phyloP scores from a whole-genome alignment of 2,888 invertebrate species.

The Caenorhabditis sp. region DNA sequence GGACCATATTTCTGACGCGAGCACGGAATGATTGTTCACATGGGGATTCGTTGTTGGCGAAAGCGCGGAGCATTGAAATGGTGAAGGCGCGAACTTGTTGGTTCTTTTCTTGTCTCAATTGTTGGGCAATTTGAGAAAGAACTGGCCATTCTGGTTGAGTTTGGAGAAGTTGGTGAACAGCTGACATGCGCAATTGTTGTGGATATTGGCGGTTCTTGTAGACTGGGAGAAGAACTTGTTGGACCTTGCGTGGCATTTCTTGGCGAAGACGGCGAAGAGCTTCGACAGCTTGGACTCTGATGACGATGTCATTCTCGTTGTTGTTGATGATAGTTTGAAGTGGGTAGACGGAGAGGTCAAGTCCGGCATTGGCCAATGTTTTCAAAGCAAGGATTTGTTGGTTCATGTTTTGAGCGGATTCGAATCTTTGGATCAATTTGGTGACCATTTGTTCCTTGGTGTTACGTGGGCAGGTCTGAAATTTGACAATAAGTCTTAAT shows the following conservation, averaged over 20 bases:
- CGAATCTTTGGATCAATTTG: constrained; percentile 43
- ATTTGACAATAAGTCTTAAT: not conserved
- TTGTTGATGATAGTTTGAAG: constrained; percentile 67
- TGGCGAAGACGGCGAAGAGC: constrained; percentile 52
- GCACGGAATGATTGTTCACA: constrained; percentile 49
- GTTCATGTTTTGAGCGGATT: constrained; percentile 42
- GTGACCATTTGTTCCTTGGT: constrained; percentile 54
- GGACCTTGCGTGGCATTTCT: constrained; percentile 59
- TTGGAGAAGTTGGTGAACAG: constrained; percentile 58
- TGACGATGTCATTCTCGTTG: constrained; percentile 43
- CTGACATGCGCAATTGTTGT: constrained; percentile 60
- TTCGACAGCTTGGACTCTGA: constrained; percentile 64
- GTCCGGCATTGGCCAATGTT: constrained; percentile 67
- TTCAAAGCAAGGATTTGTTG: constrained; percentile 67
- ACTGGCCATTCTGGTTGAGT: constrained; percentile 55
- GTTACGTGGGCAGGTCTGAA: constrained; percentile 45
- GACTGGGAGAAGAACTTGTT: constrained; percentile 63
- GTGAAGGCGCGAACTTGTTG: constrained; percentile 61
- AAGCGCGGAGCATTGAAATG: constrained; percentile 49
- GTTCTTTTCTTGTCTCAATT: constrained; percentile 52
- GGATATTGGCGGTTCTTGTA: constrained; percentile 57
- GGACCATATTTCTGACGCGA: constrained; percentile 42
- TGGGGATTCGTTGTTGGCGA: constrained; percentile 54
- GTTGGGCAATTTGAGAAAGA: constrained; percentile 58
- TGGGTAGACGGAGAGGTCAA: constrained; percentile 56